Base-by-base conservation (phyloP, 2,888 invertebrate species). In the Ennomos erosarius region DNA sequence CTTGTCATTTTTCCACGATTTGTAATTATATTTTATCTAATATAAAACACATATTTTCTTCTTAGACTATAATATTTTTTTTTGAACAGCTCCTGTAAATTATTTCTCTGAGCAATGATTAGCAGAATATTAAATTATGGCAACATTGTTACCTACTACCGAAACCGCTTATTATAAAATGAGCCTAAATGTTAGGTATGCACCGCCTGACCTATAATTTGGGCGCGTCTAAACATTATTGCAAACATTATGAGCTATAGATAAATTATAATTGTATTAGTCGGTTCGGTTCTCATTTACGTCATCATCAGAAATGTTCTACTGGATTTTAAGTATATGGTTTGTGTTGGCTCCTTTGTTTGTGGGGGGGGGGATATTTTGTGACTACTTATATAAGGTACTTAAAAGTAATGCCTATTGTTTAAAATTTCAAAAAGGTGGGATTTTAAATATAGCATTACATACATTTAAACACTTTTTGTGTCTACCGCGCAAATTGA, bases 141-240 rank as follows among this genome's bases (percentile, higher is more conserved):
- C 82, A 82, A 84, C 84, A 75, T 76, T 80, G 83, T 83, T 71
- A 67, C 59, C 47, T 55, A 60, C 66, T 70, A 60, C 65, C 65
- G 70, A 60, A 81, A 71, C 82, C 70, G 72, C 76, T 86, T 81
- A 86, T 85, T 84, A 84, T 72, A 74, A 26, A 67, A 68, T 71
- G 74, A 73, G 66, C 64, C 71, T 79, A 79, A 84, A 79, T 73
- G 74, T 80, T 74, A 76, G 74, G 75, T 74, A 77, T 68, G 71
- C 69, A 38, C 64, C 65, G 59, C 56, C 70, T 70, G 72, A 65
- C 72, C 82, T 83, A 77, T 85, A 84, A 84, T 85, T 85, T 82
- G 69, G 70, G 62, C 74, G 69, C 70, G 71, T 74, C 78, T 75
- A 81, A 82, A 82, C 81, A 76, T 73, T 73, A 77, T 76, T 74